Percentiles rank a stretch among this genome's conserved stretches.
Conservation (phyloP, 2,888 invertebrate species). For the Arge pagana region DNA sequence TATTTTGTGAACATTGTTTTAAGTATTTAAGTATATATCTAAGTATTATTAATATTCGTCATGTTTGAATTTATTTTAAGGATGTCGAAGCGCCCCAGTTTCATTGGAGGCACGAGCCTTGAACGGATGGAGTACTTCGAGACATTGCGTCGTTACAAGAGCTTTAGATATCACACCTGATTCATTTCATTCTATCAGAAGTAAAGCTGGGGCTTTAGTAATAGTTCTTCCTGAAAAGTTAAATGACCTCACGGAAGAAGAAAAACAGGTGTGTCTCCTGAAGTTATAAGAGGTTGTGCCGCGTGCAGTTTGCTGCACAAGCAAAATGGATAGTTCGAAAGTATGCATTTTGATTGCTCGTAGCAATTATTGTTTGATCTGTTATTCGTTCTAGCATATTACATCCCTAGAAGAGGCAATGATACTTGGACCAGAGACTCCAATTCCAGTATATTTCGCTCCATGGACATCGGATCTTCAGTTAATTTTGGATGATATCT, state of each 20-base stretch:
- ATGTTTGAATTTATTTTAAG: slow-evolving; percentile 57
- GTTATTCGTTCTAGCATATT: slow-evolving; percentile 65
- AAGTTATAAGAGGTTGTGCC: background rate
- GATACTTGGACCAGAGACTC: slow-evolving; percentile 75
- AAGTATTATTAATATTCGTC: slow-evolving; percentile 27
- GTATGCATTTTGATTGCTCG: slow-evolving; percentile 10
- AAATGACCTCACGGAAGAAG: slow-evolving; percentile 66
- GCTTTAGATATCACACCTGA: slow-evolving; percentile 81
- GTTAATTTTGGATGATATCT: slow-evolving; percentile 76
- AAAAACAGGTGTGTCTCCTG: slow-evolving; percentile 67
- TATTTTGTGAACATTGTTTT: too few relatives aligned
- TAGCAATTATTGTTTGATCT: slow-evolving; percentile 8
- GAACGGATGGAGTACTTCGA: slow-evolving; percentile 82
- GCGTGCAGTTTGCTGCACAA: background rate
- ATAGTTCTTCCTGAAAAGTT: slow-evolving; percentile 80
- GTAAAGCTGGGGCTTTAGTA: slow-evolving; percentile 85
- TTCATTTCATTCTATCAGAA: slow-evolving; percentile 74
- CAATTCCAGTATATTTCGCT: slow-evolving; percentile 88
- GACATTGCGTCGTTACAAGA: slow-evolving; percentile 85
- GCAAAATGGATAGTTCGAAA: background rate
- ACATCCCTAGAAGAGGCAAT: slow-evolving; percentile 80
- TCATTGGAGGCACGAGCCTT: slow-evolving; percentile 89
- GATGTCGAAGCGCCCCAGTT: slow-evolving; percentile 82
- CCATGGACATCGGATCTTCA: slow-evolving; percentile 75
- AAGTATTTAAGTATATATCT: too few relatives aligned